A percentile compares a stretch with the other conserved stretches of the same genome.
phyloP scores from a whole-genome alignment of 2,888 invertebrate genomes.

The Diarsia rubi region DNA sequence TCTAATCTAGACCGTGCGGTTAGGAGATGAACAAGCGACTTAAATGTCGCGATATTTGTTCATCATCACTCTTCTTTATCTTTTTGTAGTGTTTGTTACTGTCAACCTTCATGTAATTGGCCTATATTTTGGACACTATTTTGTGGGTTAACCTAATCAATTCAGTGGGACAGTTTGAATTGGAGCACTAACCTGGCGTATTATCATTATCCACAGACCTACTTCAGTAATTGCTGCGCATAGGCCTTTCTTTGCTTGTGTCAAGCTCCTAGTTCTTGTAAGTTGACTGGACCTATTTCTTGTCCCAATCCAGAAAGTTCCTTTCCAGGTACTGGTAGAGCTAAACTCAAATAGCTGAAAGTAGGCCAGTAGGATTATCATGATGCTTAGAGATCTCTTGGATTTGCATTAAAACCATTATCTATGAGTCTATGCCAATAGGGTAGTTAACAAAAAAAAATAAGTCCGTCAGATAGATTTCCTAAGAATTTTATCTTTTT shows the following conservation, averaged over 20 bases:
- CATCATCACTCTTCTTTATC: constrained; percentile 41
- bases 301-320: background rate
- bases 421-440: no score
- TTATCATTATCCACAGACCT: no score
- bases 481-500: no score
- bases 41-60: constrained; percentile 36
- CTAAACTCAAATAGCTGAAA: background rate
- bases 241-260: no score
- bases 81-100: constrained; percentile 41
- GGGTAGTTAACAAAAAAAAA: no score
- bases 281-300: background rate
- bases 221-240: no score
- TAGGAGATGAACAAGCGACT: constrained; percentile 37
- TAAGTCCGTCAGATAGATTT: no score
- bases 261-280: no score
- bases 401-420: background rate
- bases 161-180: background rate
- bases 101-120: constrained; percentile 28
- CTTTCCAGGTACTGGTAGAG: background rate
- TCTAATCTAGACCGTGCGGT: constrained; percentile 30
- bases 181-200: background rate
- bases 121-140: constrained; percentile 2
- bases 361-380: background rate
- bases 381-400: background rate
- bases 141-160: background rate